These are phyloP conservation scores for Hypomecis punctinalis DNA, from an alignment of 2,888 invertebrate genomes.

Conservation along the genomic window DNA sequence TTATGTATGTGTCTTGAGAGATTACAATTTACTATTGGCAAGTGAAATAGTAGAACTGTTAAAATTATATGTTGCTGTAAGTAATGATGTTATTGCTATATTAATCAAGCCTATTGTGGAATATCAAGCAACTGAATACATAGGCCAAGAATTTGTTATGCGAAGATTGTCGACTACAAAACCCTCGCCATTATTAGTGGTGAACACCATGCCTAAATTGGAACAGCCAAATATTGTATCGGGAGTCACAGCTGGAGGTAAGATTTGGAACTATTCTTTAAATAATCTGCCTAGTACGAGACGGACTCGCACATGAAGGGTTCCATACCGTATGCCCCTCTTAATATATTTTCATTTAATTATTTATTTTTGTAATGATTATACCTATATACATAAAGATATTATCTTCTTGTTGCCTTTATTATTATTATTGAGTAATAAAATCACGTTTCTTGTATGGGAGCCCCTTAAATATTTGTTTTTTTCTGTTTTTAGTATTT, in stretches of 20 bases:
- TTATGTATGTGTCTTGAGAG: conserved; percentile 68
- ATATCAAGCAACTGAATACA: conserved; percentile 60
- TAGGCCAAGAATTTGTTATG: conserved; percentile 59
- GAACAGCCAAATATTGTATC: conserved; percentile 81
- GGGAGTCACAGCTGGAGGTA: conserved; percentile 80
- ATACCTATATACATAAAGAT: too few relatives aligned
- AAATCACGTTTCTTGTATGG: too few relatives aligned
- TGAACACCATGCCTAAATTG: conserved; percentile 59
- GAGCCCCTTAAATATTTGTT: too few relatives aligned
- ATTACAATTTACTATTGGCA: conserved; percentile 69
- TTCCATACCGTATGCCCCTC: too few relatives aligned
- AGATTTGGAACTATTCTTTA: conserved; percentile 1
- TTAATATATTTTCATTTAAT: too few relatives aligned
- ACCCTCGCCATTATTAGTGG: conserved; percentile 39
- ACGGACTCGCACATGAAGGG: too few relatives aligned
- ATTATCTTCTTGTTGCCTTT: too few relatives aligned
- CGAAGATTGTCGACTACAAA: conserved; percentile 60
- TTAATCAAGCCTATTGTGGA: conserved; percentile 72
- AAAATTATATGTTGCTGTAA: conserved; percentile 57
- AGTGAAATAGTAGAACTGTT: conserved; percentile 72
- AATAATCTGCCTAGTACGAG: too few relatives aligned
- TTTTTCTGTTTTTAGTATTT: too few relatives aligned
- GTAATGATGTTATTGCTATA: conserved; percentile 64
- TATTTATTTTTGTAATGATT: too few relatives aligned
- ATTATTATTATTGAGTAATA: too few relatives aligned